Conservation (phyloP, 2,888 invertebrate genomes). For the Mesoligia furuncula region DNA sequence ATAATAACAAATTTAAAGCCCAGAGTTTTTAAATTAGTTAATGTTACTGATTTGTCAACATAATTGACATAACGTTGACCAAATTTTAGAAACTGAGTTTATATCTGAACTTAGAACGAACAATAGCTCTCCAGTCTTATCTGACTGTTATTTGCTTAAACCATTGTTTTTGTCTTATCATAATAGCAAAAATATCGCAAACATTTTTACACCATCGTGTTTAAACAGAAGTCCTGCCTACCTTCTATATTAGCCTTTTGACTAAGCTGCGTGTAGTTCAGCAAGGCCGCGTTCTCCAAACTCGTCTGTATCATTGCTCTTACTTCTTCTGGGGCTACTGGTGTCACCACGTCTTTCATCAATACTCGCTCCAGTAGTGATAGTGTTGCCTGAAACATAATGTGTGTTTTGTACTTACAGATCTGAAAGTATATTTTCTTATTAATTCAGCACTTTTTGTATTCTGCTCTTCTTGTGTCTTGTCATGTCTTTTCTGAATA, state of each 20-base stretch:
- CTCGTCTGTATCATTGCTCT: slow-evolving; percentile 98
- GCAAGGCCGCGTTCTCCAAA: slow-evolving; percentile 98
- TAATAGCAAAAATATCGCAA: not conserved
- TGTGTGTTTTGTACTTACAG: not conserved
- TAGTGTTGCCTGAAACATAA: slow-evolving; percentile 93
- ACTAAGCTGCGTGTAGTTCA: slow-evolving; percentile 98
- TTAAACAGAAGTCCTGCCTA: slow-evolving; percentile 71
- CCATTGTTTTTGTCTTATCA: no score
- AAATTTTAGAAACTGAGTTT: not conserved
- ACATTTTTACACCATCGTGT: not conserved
- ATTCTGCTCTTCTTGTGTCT: not conserved
- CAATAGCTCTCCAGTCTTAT: not conserved
- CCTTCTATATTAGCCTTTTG: slow-evolving; percentile 99
- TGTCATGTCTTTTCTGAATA: not conserved
- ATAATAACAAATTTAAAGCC: no score
- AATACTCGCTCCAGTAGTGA: slow-evolving; percentile 98
- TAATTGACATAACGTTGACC: no score
- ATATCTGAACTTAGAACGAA: not conserved
- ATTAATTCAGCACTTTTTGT: not conserved
- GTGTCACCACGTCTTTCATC: slow-evolving; percentile 99
- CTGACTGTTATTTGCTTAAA: not conserved
- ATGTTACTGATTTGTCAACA: no score
- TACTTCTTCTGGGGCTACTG: slow-evolving; percentile 98
- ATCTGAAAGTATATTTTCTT: not conserved
- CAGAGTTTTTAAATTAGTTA: not conserved